A percentile compares a stretch with the other conserved stretches of the same genome.
Conservation (phyloP, 1,140 invertebrate genomes). For the Lineus longissimus region DNA sequence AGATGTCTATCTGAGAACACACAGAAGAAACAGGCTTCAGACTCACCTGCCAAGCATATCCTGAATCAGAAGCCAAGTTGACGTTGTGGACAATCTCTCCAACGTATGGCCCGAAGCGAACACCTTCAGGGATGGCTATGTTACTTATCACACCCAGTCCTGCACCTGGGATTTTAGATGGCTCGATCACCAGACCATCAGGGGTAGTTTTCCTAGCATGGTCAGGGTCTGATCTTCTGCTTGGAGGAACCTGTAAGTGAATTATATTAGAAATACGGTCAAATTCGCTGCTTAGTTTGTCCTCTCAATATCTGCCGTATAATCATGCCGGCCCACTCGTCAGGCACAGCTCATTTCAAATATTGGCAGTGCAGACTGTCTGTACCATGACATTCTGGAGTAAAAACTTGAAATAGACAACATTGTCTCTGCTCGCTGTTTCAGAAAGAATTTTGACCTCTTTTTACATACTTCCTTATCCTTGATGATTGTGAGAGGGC, state of each 20-base stretch:
- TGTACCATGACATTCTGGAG: too few species aligned
- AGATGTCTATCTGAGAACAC: background rate
- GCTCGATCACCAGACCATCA: background rate
- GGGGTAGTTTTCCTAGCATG: background rate
- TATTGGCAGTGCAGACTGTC: background rate
- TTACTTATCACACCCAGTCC: background rate
- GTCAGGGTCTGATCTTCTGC: background rate
- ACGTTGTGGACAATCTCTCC: constrained; percentile 19
- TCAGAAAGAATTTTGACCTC: too few species aligned
- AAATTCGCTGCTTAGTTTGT: too few species aligned
- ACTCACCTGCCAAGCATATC: constrained; percentile 33
- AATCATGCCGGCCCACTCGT: background rate
- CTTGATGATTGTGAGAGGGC: constrained; percentile 14
- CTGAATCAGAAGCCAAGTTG: constrained; percentile 26
- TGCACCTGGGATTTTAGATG: background rate
- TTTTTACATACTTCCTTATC: constrained; percentile 19
- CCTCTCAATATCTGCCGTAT: background rate
- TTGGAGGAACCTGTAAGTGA: too few species aligned
- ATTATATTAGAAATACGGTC: too few species aligned
- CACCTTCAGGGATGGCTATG: background rate
- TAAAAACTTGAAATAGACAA: too few species aligned
- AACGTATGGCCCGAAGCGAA: constrained; percentile 32
- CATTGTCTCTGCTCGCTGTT: too few species aligned
- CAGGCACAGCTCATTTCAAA: background rate
- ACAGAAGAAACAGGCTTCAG: background rate